phyloP scores from a whole-genome alignment of 2,797 vertebrate species.

The Intellagama lesueurii region DNA sequence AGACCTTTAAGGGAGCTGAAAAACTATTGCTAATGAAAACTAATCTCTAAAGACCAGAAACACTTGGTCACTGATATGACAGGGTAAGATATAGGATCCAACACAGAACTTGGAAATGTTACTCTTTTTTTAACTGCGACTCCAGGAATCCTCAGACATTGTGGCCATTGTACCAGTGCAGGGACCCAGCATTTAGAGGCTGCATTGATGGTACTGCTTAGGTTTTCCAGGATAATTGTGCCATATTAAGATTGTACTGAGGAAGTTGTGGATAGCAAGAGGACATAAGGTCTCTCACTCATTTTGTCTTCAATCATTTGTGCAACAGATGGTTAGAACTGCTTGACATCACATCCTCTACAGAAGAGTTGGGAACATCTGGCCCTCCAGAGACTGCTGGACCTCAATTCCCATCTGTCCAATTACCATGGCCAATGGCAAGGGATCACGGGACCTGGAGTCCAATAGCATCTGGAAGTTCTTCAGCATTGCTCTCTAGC shows the following conservation, averaged over 20 bases:
- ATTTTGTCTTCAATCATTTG: not conserved
- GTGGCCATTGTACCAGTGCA: not conserved
- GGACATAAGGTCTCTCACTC: not conserved
- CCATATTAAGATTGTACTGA: too few relatives aligned
- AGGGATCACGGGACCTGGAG: not conserved
- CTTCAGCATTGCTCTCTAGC: not conserved
- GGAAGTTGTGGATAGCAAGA: too few relatives aligned
- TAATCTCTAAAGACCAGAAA: not conserved
- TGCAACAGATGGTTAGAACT: not conserved
- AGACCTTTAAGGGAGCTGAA: not conserved
- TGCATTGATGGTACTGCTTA: not conserved
- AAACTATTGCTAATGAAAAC: slow-evolving; percentile 17
- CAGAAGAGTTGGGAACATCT: not conserved
- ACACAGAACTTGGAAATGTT: not conserved
- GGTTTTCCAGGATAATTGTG: not conserved
- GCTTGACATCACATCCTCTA: not conserved
- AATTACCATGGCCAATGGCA: not conserved
- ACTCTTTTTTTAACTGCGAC: not conserved
- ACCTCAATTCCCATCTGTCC: not conserved
- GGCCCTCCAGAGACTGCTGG: not conserved
- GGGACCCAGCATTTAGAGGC: not conserved
- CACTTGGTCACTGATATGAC: not conserved
- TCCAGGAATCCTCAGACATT: not conserved
- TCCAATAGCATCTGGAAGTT: not conserved
- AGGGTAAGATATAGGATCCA: not conserved